Percentiles rank a stretch among this genome's conserved stretches.
phyloP scores from a whole-genome alignment of 2,888 invertebrate genomes.

The Drosophila falleni region DNA sequence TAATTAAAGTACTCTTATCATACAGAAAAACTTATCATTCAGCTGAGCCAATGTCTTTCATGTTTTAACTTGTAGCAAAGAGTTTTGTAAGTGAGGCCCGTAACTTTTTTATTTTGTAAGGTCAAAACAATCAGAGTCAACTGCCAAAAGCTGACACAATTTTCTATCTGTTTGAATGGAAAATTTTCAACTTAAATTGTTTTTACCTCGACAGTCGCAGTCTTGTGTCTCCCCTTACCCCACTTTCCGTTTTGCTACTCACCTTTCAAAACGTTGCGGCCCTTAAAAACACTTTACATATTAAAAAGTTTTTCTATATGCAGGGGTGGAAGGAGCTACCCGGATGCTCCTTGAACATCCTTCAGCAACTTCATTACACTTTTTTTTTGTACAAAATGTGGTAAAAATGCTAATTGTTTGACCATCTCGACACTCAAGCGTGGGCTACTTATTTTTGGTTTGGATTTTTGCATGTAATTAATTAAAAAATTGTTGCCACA shows the following conservation, averaged over 20 bases:
- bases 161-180: conserved; percentile 41
- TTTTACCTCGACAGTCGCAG: conserved; percentile 2
- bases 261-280: conserved; percentile 34
- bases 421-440: conserved; percentile 56
- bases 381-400: conserved; percentile 47
- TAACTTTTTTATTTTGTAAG: conserved; percentile 6
- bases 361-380: conserved; percentile 66
- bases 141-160: conserved; percentile 50
- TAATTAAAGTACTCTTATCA: not conserved
- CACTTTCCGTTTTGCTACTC: conserved; percentile 1
- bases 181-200: conserved; percentile 48
- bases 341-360: conserved; percentile 46
- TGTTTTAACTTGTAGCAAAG: conserved; percentile 7
- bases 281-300: conserved; percentile 69
- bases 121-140: conserved; percentile 26
- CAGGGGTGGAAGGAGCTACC: not conserved
- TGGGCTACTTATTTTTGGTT: conserved; percentile 45
- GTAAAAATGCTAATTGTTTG: conserved; percentile 72
- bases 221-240: not conserved
- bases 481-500: conserved; percentile 74
- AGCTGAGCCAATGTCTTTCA: conserved; percentile 1
- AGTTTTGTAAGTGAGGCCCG: conserved; percentile 5
- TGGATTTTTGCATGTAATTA: conserved; percentile 73
- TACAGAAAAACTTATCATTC: not conserved
- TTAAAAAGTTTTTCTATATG: conserved; percentile 64